Evolutionary conservation across 2,797 vertebrate species (phyloP).

Genomic region (Xenentodon cancila): DNA sequence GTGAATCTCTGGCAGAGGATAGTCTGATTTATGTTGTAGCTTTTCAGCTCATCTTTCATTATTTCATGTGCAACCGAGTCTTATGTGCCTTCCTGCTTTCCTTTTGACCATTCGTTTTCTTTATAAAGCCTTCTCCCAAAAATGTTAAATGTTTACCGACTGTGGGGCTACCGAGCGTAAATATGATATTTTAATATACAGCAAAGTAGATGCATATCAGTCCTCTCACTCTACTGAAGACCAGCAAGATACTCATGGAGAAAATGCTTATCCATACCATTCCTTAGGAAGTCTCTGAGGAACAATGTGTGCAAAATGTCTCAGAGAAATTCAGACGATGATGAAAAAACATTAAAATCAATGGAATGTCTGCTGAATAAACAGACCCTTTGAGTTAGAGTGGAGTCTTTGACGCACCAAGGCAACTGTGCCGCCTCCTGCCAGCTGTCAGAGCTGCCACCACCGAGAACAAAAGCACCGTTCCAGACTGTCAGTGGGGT

Average conservation of each 20-base stretch:
- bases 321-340: too few relatives aligned
- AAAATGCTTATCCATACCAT: too few relatives aligned
- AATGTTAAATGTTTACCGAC: too few relatives aligned
- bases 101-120: slow-evolving; percentile 3
- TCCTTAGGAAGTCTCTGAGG: too few relatives aligned
- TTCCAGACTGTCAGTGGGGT: slow-evolving; percentile 38
- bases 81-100: slow-evolving; percentile 12
- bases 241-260: too few relatives aligned
- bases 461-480: slow-evolving; percentile 50
- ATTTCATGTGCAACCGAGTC: slow-evolving; percentile 22
- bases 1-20: slow-evolving; percentile 39
- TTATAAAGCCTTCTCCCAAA: background rate
- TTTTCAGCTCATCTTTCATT: background rate
- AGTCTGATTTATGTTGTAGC: slow-evolving; percentile 1
- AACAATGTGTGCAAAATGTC: background rate
- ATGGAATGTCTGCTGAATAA: slow-evolving; percentile 24
- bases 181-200: too few relatives aligned
- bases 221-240: too few relatives aligned
- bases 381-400: slow-evolving; percentile 22
- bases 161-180: too few relatives aligned
- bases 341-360: slow-evolving; percentile 6
- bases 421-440: slow-evolving; percentile 24
- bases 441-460: slow-evolving; percentile 37
- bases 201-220: too few relatives aligned
- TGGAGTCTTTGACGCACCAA: slow-evolving; percentile 31